A percentile compares a stretch with the other conserved stretches of the same genome.
These are phyloP conservation scores for Melopsittacus undulatus DNA, from an alignment of 2,797 vertebrate species.

Conservation along the genomic window DNA sequence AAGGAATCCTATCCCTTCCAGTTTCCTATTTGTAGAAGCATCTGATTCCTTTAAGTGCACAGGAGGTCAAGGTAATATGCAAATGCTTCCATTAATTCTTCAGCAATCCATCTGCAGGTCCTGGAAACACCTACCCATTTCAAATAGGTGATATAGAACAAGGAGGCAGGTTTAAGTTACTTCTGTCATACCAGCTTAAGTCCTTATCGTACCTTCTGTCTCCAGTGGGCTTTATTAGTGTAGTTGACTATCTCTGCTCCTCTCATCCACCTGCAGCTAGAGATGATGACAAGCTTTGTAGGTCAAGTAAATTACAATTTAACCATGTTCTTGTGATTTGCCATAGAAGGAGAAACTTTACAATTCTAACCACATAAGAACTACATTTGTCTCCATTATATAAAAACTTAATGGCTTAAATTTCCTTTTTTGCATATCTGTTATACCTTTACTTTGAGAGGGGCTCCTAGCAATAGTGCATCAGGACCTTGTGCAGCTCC, in stretches of 20 bases:
- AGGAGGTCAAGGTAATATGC: fast-evolving
- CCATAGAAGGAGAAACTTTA: neutral
- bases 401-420: neutral
- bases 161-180: neutral
- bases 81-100: fast-evolving
- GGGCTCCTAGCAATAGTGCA: neutral
- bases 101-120: neutral
- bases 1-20: neutral
- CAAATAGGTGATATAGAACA: fast-evolving
- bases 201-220: neutral
- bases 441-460: neutral
- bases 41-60: neutral
- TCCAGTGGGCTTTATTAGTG: fast-evolving
- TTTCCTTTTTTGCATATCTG: neutral
- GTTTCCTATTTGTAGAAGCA: neutral
- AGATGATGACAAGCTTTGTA: neutral
- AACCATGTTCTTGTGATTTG: neutral
- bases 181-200: neutral
- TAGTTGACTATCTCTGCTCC: fast-evolving
- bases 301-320: neutral
- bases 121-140: neutral
- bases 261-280: neutral
- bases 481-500: neutral
- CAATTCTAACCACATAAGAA: neutral
- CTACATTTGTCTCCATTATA: neutral